Percentiles rank a stretch among this genome's conserved stretches.
Conservation (phyloP, 2,113 vertebrate species). For the Terrapene triunguis region DNA sequence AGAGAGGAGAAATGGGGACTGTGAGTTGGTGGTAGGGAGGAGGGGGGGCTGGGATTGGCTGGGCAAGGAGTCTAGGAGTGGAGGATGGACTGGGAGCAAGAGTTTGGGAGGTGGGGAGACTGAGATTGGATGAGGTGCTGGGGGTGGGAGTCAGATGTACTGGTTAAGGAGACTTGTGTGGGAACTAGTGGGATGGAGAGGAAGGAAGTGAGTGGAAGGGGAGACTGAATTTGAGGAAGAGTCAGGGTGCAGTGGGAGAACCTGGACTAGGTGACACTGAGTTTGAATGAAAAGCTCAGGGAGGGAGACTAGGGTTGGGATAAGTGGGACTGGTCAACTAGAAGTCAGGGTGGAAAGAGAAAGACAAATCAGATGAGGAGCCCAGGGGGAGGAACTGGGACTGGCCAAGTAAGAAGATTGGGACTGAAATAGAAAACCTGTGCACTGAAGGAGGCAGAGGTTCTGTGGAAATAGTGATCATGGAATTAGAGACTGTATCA, state of each 20-base stretch:
- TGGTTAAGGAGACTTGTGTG: not conserved
- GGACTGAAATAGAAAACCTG: not conserved
- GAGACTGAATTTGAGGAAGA: not conserved
- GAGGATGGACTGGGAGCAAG: not conserved
- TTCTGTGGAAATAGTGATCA: not conserved
- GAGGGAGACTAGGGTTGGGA: not conserved
- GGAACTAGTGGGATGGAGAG: not conserved
- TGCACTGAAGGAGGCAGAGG: not conserved
- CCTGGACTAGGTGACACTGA: not conserved
- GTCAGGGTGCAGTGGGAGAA: not conserved
- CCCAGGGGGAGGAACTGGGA: not conserved
- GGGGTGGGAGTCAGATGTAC: not conserved
- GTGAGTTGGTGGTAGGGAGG: not conserved
- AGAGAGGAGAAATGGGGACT: not conserved
- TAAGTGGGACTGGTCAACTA: not conserved
- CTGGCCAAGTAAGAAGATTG: not conserved
- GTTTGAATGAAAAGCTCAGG: not conserved
- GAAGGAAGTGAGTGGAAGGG: not conserved
- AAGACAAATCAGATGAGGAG: not conserved
- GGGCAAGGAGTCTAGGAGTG: not conserved
- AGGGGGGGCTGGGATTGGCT: not conserved
- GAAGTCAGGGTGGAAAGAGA: not conserved
- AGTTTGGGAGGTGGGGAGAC: not conserved
- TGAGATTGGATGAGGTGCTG: not conserved
- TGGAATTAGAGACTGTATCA: not conserved